Base-by-base conservation (phyloP, 2,888 invertebrate species). In the Drosophila peninsularis region DNA sequence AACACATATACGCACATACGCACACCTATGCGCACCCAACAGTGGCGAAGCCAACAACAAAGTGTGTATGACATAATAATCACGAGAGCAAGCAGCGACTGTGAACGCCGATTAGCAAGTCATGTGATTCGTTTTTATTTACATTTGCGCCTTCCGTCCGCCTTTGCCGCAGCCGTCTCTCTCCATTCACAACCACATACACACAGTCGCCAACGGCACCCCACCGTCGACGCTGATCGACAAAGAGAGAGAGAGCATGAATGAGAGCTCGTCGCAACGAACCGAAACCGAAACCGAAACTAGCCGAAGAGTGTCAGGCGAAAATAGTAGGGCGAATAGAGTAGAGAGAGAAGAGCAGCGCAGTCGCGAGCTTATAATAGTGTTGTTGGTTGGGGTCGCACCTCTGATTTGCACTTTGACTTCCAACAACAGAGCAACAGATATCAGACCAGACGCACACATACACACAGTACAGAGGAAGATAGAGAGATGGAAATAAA, bases 81-180 rank as follows among this genome's bases (percentile, higher is more conserved):
- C 91, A 92, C 91, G 91, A 90, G 91, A 91, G 91, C 90, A 90
- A 82, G 70, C 84, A 80, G 76, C 90, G 81, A 80, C 69, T 67
- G 80, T 54, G 86, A 83, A 81, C 88, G 88, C 85, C 90, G 91
- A 91, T 91, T 91, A 91, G 86, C 90, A 84, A 91, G 91, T 91
- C 91, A 91, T 91, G 91, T 91, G 91, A 91, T 92, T 91, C 88
- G 90, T 83, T 90, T 90, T 90, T 88, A 83, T 90, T 90, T 90
- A 82, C 89, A 87, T 88, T 88, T 81, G 76, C 87, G 84, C 83
- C 88, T 71, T 67, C 77, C 81, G 71, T 71, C 71, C 65, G 63
- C 62, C 58, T 64, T 61, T 50, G 39, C 36, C 58, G 30, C 52
- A 21, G 32, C 45, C 63, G 53, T 53, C 55, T 44, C 64, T 19